Percentiles rank a stretch among this genome's conserved stretches.
phyloP scores from a whole-genome alignment of 1,140 invertebrate genomes.

The Ceratitis capitata region DNA sequence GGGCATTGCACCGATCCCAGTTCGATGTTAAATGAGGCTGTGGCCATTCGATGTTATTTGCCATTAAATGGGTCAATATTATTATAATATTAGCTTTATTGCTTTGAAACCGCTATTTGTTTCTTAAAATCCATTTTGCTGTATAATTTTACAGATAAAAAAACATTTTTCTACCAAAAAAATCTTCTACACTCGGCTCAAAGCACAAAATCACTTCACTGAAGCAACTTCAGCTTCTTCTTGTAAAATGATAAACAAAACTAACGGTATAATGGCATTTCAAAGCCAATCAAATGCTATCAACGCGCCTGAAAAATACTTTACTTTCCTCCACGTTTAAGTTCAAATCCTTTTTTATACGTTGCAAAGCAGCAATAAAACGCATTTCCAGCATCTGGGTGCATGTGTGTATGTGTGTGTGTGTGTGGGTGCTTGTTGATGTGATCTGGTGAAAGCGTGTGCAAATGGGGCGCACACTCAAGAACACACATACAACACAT shows the following conservation, averaged over 20 bases:
- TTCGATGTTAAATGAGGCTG: too few species aligned
- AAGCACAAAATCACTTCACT: not conserved
- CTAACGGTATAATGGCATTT: not conserved
- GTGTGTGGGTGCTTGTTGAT: not conserved
- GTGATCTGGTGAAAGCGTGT: not conserved
- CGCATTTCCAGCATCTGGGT: not conserved
- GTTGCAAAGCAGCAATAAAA: not conserved
- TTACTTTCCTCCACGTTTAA: not conserved
- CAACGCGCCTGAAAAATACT: not conserved
- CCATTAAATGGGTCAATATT: too few species aligned
- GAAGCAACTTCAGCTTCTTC: not conserved
- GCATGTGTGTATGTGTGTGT: not conserved
- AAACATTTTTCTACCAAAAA: too few species aligned
- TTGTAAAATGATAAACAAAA: not conserved
- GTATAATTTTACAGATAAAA: too few species aligned
- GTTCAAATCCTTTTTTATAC: not conserved
- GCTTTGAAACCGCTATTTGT: too few species aligned
- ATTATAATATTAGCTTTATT: too few species aligned
- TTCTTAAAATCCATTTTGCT: too few species aligned
- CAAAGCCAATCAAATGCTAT: slow-evolving; percentile 2
- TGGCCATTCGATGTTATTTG: too few species aligned
- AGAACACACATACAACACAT: too few species aligned
- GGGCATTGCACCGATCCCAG: too few species aligned
- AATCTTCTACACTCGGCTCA: too few species aligned
- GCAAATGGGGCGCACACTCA: not conserved